A percentile compares a stretch with the other conserved stretches of the same genome.
phyloP scores from a whole-genome alignment of 2,797 vertebrate species.

The Lateolabrax maculatus region DNA sequence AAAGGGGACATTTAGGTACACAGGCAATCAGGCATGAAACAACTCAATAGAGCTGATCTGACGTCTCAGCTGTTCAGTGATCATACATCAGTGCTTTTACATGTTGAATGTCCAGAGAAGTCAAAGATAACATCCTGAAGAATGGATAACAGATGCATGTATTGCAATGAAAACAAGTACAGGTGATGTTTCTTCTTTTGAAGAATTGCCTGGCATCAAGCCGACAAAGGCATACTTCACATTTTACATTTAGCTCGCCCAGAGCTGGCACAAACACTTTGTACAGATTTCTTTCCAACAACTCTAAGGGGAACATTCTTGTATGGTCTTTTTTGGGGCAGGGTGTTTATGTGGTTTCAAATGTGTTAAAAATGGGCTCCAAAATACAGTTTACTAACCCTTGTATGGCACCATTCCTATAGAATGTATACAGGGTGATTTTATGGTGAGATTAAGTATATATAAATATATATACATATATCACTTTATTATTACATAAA shows the following conservation, averaged over 20 bases:
- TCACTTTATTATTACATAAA: too few species aligned
- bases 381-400: fast-evolving
- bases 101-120: background rate
- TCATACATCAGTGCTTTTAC: background rate
- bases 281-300: conserved; percentile 16
- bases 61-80: background rate
- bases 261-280: conserved; percentile 11
- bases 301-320: conserved; percentile 10
- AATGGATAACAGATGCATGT: background rate
- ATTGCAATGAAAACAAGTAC: background rate
- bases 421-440: background rate
- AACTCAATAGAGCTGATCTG: background rate
- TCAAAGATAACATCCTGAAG: background rate
- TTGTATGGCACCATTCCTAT: background rate
- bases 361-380: background rate
- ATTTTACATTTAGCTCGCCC: background rate
- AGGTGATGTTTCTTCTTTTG: conserved; percentile 3
- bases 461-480: too few species aligned
- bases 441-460: background rate
- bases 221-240: background rate
- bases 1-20: background rate
- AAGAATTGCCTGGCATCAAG: conserved; percentile 5
- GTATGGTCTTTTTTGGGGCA: background rate
- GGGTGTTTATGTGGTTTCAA: background rate
- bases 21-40: background rate